Percentiles rank a stretch among this genome's conserved stretches.
phyloP scores from a whole-genome alignment of 2,888 invertebrate species.

The Nephrocerus scutellatus region DNA sequence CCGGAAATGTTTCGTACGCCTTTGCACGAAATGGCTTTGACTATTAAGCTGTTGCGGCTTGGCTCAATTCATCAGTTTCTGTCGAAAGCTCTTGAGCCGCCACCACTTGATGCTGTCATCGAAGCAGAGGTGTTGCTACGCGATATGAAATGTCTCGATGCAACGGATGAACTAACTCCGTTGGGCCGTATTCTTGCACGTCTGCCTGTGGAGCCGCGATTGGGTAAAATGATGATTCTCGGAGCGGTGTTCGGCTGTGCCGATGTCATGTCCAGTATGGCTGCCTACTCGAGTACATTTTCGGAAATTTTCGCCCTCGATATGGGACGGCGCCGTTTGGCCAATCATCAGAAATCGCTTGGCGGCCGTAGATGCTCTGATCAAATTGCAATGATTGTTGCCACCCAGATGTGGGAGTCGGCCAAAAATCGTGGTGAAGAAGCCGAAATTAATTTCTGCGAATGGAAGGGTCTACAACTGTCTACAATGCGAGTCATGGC shows the following conservation, averaged over 20 bases:
- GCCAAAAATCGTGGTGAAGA: constrained; percentile 63
- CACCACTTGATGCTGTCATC: constrained; percentile 95
- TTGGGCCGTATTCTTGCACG: constrained; percentile 89
- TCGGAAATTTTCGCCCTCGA: constrained; percentile 88
- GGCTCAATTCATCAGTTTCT: constrained; percentile 92
- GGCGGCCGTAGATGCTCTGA: constrained; percentile 86
- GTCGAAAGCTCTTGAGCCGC: constrained; percentile 92
- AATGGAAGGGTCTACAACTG: constrained; percentile 80
- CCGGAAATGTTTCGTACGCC: constrained; percentile 98
- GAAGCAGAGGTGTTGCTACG: constrained; percentile 82
- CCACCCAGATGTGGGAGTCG: constrained; percentile 76
- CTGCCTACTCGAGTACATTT: constrained; percentile 91
- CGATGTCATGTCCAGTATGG: constrained; percentile 87
- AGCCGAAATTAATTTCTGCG: constrained; percentile 80
- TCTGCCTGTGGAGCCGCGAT: constrained; percentile 89
- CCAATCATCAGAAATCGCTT: constrained; percentile 76
- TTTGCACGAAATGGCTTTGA: constrained; percentile 86
- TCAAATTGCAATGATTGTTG: constrained; percentile 91
- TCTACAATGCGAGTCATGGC: constrained; percentile 85
- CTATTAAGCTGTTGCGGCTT: constrained; percentile 76
- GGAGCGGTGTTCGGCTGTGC: constrained; percentile 87
- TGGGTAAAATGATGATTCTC: constrained; percentile 95
- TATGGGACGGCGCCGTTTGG: constrained; percentile 65
- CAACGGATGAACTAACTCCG: constrained; percentile 81
- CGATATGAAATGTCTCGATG: constrained; percentile 89